Evolutionary conservation across 2,888 invertebrate genomes (phyloP).

Genomic region (Trissolcus japonicus): DNA sequence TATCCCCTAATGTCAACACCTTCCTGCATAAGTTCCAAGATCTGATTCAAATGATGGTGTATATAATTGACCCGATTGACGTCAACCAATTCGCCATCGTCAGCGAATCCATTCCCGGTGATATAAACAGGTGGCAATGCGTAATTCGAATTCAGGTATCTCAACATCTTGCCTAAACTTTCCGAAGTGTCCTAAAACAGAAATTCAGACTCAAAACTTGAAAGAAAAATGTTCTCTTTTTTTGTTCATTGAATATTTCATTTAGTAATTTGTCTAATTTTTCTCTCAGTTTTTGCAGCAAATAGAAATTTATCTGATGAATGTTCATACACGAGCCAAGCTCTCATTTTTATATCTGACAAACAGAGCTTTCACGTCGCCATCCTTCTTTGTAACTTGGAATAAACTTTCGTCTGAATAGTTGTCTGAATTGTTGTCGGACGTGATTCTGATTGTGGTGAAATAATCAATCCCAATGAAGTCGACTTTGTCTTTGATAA

Average conservation of each 20-base stretch:
- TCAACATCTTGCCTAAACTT: constrained; percentile 80
- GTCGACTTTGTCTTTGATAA: constrained; percentile 59
- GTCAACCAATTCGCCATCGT: constrained; percentile 77
- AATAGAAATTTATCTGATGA: neutral
- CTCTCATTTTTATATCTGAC: constrained; percentile 22
- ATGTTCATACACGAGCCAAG: constrained; percentile 25
- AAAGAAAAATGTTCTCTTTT: no score
- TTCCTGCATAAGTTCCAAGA: constrained; percentile 60
- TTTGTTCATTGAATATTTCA: neutral
- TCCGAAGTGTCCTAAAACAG: constrained; percentile 79
- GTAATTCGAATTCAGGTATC: constrained; percentile 77
- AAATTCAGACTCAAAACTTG: neutral
- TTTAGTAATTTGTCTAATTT: neutral
- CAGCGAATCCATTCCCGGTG: constrained; percentile 80
- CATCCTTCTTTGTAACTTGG: neutral
- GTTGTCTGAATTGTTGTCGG: neutral
- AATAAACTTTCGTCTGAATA: constrained; percentile 12
- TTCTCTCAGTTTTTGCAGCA: neutral
- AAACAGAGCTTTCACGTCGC: constrained; percentile 10
- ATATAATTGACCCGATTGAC: constrained; percentile 73
- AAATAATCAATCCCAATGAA: constrained; percentile 64
- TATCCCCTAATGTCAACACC: constrained; percentile 78
- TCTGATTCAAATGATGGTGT: constrained; percentile 65
- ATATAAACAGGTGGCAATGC: constrained; percentile 79
- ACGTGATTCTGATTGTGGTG: constrained; percentile 34